Percentiles rank a stretch among this genome's conserved stretches.
phyloP scores from a whole-genome alignment of 2,797 vertebrate species.

The Micropoecilia bifurca region DNA sequence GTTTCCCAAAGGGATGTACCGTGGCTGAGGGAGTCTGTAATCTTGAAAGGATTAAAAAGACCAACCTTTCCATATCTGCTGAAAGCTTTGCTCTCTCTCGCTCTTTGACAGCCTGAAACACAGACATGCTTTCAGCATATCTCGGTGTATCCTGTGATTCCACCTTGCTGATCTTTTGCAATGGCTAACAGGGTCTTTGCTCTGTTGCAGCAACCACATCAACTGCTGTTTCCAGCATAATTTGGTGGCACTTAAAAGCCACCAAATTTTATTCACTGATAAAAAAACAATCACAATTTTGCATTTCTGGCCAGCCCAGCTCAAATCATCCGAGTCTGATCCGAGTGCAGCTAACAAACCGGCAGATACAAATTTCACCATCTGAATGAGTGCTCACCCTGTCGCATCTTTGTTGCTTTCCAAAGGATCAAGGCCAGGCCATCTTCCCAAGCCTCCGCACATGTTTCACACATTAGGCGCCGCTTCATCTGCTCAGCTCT shows the following conservation, averaged over 20 bases:
- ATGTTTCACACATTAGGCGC: slow-evolving; percentile 25
- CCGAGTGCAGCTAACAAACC: background rate
- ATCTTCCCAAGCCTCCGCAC: slow-evolving; percentile 39
- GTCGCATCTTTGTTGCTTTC: background rate
- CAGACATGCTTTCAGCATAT: background rate
- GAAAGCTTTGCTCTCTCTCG: background rate
- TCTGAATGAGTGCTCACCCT: background rate
- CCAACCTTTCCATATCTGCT: background rate
- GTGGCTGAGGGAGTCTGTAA: background rate
- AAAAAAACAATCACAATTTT: background rate
- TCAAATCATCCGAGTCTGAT: background rate
- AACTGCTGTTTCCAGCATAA: background rate
- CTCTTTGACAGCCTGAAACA: background rate
- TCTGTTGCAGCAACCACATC: background rate
- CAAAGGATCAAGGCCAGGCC: slow-evolving; percentile 8
- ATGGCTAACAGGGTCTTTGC: background rate
- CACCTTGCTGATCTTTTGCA: background rate
- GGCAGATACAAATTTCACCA: background rate
- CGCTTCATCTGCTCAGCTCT: slow-evolving; percentile 15
- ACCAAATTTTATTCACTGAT: background rate
- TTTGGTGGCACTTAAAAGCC: background rate
- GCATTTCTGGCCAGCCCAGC: background rate
- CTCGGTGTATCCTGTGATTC: background rate
- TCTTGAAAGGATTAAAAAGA: background rate
- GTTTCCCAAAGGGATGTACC: background rate